A percentile compares a stretch with the other conserved stretches of the same genome.
Conservation (phyloP, 2,888 invertebrate genomes). For the Lithophane semibrunnea region DNA sequence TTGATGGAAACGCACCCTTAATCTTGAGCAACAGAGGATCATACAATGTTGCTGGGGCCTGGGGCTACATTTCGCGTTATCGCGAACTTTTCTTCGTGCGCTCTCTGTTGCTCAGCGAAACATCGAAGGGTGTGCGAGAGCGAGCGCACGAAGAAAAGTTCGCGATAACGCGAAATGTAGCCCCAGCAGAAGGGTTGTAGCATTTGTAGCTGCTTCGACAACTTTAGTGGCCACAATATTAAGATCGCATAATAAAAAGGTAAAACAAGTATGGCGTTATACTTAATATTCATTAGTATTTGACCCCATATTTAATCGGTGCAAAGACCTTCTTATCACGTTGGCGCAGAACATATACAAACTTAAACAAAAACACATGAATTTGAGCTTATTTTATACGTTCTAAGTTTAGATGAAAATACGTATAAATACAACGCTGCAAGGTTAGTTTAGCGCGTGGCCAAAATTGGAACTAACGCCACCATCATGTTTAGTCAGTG, state of each 20-base stretch:
- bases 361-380: slow-evolving; percentile 29
- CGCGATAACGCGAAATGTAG: no score
- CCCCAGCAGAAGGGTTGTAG: no score
- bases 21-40: background rate
- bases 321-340: slow-evolving; percentile 31
- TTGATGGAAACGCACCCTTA: background rate
- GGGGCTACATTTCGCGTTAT: no score
- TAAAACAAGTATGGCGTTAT: background rate
- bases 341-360: background rate
- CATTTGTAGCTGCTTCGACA: no score
- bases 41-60: background rate
- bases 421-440: background rate
- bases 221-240: background rate
- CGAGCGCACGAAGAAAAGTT: no score
- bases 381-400: slow-evolving; percentile 19
- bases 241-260: slow-evolving; percentile 12
- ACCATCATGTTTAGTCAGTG: background rate
- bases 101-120: no score
- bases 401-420: slow-evolving; percentile 4
- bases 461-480: background rate
- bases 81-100: no score
- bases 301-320: slow-evolving; percentile 35
- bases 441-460: no score
- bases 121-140: no score
- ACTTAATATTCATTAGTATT: slow-evolving; percentile 33